Percentiles rank a stretch among this genome's conserved stretches.
Conservation (phyloP, 2,113 vertebrate genomes). For the Calyptomena viridis region DNA sequence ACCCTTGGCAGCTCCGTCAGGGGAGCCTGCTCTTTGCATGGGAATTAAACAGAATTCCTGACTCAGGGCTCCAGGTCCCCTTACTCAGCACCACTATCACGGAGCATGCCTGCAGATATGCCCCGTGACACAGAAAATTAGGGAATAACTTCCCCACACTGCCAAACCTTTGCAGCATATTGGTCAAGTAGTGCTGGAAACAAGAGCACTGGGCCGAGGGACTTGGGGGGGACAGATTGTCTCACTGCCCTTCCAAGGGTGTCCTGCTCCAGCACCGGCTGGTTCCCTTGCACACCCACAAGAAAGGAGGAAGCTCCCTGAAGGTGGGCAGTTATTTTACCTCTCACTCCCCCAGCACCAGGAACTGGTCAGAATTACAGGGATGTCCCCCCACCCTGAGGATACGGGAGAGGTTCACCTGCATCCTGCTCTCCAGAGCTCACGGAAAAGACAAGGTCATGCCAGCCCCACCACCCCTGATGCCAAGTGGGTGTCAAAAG, state of each 20-base stretch:
- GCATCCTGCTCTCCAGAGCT: neutral
- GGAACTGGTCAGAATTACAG: fast-evolving
- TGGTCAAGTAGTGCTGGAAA: neutral
- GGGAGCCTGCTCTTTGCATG: neutral
- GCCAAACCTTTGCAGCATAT: neutral
- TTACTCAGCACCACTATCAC: neutral
- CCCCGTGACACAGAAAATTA: neutral
- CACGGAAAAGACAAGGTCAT: fast-evolving
- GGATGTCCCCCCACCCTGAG: fast-evolving
- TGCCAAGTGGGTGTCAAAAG: neutral
- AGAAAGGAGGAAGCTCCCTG: neutral
- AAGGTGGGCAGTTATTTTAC: neutral
- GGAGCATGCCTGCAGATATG: neutral
- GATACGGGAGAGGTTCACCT: neutral
- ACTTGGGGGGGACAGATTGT: fast-evolving
- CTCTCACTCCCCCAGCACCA: neutral
- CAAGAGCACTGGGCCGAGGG: neutral
- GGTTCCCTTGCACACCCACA: neutral
- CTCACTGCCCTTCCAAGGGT: fast-evolving
- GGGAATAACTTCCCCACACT: neutral
- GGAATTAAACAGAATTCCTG: neutral
- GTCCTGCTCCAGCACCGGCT: fast-evolving
- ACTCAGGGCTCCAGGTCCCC: neutral
- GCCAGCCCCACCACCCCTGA: neutral
- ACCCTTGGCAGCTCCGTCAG: neutral